Base-by-base conservation (phyloP, 1,140 invertebrate species). In the Branchinecta lindahli region DNA sequence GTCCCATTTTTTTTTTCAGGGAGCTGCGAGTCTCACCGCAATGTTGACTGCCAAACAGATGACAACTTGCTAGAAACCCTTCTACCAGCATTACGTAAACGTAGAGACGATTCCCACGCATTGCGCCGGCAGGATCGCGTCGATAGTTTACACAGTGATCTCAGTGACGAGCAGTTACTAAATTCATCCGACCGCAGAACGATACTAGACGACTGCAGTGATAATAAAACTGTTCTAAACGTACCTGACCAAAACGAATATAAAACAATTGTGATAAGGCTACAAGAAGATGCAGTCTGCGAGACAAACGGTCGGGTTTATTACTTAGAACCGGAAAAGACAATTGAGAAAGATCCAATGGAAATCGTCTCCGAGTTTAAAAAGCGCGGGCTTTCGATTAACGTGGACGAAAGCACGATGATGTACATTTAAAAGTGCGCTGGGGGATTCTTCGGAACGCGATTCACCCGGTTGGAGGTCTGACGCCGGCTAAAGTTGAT, bases 391-490 rank as follows among this genome's bases (percentile, higher is more conserved):
- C 18, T 61, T 12, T 61, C 12, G 4, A 12, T 61, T 12, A 61
- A 61, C 52, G 52, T 61, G 18, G 52, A 61, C 18, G 52, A 61
- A 61, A 61, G 52, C 52, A 61, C 52, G 12, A 61, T 61, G 52
- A 61, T 61, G 52, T 61, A 61, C 52, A 61, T 61, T 6, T 61
- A 6, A 61, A 33, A 33, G 33, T 1, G 33, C 5, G 33, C 33
- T 33, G 33, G 33, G 1, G 5, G 33, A 5, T 33, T 33, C 33
- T 33, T 33, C 5, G 33, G 5, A 33, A 33, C 33, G 33, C 33
- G 33, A 1, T 33, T 33, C 33, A 33, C 33, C 33, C 33, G 33
- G 33, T 33, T 33, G 33, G 33, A 3, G 33, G 33, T 33, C 33
- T 33, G 5, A 33, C 33, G n/a, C n/a, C n/a, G n/a, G n/a, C n/a